These are phyloP conservation scores for Dunckerocampus dactyliophorus DNA, from an alignment of 2,113 vertebrate genomes.

Conservation along the genomic window DNA sequence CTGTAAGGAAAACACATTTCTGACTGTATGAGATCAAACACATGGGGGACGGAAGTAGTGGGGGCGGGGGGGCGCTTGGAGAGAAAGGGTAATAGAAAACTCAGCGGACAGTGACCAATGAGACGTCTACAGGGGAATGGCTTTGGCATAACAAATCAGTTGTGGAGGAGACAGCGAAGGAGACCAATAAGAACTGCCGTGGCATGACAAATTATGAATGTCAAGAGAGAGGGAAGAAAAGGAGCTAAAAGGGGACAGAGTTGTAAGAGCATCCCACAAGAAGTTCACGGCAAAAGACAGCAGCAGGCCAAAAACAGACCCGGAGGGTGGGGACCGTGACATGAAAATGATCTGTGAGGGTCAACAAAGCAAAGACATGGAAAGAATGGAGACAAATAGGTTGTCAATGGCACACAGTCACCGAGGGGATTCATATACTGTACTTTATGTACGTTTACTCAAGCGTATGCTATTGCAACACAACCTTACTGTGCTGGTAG, in stretches of 20 bases:
- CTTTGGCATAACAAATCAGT: conserved; percentile 56
- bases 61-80: conserved; percentile 4
- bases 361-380: conserved; percentile 27
- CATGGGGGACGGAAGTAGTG: conserved; percentile 1
- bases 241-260: conserved; percentile 6
- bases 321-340: neutral
- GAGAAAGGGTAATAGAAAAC: conserved; percentile 49
- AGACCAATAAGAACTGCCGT: conserved; percentile 33
- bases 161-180: conserved; percentile 26
- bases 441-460: no score
- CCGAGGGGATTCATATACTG: no score
- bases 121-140: conserved; percentile 39
- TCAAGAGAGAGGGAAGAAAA: conserved; percentile 12
- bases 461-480: no score
- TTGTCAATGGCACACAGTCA: conserved; percentile 22
- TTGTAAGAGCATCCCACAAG: conserved; percentile 25
- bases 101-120: conserved; percentile 63
- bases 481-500: no score
- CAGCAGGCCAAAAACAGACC: conserved; percentile 9
- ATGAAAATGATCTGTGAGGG: conserved; percentile 31
- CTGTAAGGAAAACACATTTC: conserved; percentile 43
- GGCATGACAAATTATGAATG: conserved; percentile 46
- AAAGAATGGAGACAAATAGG: conserved; percentile 23
- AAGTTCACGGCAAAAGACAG: conserved; percentile 34
- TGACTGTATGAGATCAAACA: conserved; percentile 54